A percentile compares a stretch with the other conserved stretches of the same genome.
phyloP scores from a whole-genome alignment of 2,113 vertebrate genomes.

The Bufo gargarizans region DNA sequence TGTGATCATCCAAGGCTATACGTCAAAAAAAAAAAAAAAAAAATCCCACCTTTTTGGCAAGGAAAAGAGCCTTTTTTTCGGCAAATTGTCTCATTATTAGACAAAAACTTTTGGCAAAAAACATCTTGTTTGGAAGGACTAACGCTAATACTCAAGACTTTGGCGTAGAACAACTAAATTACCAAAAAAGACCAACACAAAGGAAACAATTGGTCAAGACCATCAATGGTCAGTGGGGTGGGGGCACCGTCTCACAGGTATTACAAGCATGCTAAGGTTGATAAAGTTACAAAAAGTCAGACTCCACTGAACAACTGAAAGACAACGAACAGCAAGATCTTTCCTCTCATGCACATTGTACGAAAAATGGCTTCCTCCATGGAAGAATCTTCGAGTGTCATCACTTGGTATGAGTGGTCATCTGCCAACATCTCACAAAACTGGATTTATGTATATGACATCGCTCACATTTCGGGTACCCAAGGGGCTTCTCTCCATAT shows the following conservation, averaged over 20 bases:
- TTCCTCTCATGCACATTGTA: neutral
- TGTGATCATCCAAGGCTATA: neutral
- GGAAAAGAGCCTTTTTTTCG: too few relatives aligned
- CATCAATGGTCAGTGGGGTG: neutral
- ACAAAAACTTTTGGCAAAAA: neutral
- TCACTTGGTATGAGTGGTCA: neutral
- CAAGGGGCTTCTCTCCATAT: conserved; percentile 47
- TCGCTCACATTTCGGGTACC: conserved; percentile 25
- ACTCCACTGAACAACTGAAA: neutral
- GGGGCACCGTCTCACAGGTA: neutral
- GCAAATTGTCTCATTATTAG: neutral
- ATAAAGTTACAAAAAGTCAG: neutral
- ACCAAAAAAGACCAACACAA: neutral
- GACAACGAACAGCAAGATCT: neutral
- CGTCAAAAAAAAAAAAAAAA: neutral
- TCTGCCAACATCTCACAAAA: neutral
- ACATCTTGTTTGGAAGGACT: neutral
- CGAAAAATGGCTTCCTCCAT: conserved; percentile 28
- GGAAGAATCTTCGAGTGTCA: neutral
- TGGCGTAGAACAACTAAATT: neutral
- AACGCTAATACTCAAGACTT: neutral
- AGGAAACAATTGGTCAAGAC: neutral
- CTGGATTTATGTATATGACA: neutral
- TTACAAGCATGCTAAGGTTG: conserved; percentile 8
- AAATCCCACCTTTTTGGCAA: neutral